Evolutionary conservation across 2,888 invertebrate species (phyloP).

Genomic region (Monochamus alternatus): DNA sequence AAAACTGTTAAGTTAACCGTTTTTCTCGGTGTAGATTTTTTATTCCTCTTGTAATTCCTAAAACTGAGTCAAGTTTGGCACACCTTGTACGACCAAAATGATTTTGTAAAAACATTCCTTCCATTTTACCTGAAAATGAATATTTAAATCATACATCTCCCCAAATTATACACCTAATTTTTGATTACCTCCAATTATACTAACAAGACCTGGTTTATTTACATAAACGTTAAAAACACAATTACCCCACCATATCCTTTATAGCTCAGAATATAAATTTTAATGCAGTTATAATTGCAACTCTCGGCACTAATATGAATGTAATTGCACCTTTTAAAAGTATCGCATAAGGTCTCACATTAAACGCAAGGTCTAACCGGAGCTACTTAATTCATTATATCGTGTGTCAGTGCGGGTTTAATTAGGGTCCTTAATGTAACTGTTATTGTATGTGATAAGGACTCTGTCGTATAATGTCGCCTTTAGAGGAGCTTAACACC

Average conservation of each 20-base stretch:
- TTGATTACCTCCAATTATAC: constrained; percentile 3
- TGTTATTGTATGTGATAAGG: constrained; percentile 40
- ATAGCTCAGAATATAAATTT: constrained; percentile 49
- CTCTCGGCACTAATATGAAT: constrained; percentile 41
- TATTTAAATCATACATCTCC: not conserved
- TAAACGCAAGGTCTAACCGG: constrained; percentile 31
- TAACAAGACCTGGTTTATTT: constrained; percentile 21
- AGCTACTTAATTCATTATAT: constrained; percentile 48
- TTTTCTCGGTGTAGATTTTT: too few species aligned
- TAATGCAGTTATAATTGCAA: constrained; percentile 54
- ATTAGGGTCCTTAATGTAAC: constrained; percentile 42
- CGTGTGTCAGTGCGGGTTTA: constrained; percentile 42
- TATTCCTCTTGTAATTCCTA: too few species aligned
- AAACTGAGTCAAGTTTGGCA: too few species aligned
- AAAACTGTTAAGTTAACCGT: too few species aligned
- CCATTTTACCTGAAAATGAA: not conserved
- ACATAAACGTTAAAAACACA: constrained; percentile 41
- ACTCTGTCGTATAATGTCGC: constrained; percentile 35
- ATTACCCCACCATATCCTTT: constrained; percentile 47
- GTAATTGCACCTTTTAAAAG: constrained; percentile 42
- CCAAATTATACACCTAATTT: constrained; percentile 3
- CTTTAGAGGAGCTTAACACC: not conserved
- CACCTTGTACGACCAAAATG: too few species aligned
- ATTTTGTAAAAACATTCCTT: too few species aligned
- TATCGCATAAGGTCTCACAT: constrained; percentile 38